Base-by-base conservation (phyloP, 2,797 vertebrate genomes). In the Champsocephalus gunnari region DNA sequence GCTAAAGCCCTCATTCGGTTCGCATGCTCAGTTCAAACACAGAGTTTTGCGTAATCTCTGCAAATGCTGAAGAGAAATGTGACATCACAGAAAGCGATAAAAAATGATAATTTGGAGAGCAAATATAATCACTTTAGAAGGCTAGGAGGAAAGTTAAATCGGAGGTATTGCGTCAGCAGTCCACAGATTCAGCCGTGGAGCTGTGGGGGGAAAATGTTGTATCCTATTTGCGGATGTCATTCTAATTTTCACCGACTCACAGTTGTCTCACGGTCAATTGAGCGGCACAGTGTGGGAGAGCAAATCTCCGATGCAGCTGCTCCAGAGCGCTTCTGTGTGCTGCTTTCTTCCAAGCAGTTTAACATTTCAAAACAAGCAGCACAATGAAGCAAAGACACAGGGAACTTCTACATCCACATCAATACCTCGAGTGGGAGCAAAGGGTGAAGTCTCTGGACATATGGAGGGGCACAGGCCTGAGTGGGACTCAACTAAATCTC, bases 231-330 rank as follows among this genome's bases (percentile, higher is more conserved):
- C 80, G 78, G 75, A 77, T 78, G 77, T 86, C 66, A 60, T 76
- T 83, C 75, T 88, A 83, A 77, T 90, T 88, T 86, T 75, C 73
- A 74, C 50, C 38, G 53, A 84, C 58, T 87, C 89, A 57, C 79
- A 85, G 82, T 55, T 49, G 76, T 80, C 84, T 84, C 85, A 86
- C 32, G 81, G 78, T 85, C 82, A 88, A 85, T 82, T 90, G 85
- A 83, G 74, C 83, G 55, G 66, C 73, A 75, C 53, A 48, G 82
- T 67, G 84, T 83, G 82, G 80, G 80, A 75, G 88, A 82, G 75
- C 55, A 79, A 77, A 79, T 68, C 9, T 12, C 66, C 48, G 71
- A 81, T 66, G 65, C 80, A 81, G 83, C 83, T 87, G 84, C 80
- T 67, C 59, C 71, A 63, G 66, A 51, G 73, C 66, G 62, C 77